A percentile compares a stretch with the other conserved stretches of the same genome.
Evolutionary conservation across 2,888 invertebrate species (phyloP).

Genomic region (Pachycephus smyrnensis): DNA sequence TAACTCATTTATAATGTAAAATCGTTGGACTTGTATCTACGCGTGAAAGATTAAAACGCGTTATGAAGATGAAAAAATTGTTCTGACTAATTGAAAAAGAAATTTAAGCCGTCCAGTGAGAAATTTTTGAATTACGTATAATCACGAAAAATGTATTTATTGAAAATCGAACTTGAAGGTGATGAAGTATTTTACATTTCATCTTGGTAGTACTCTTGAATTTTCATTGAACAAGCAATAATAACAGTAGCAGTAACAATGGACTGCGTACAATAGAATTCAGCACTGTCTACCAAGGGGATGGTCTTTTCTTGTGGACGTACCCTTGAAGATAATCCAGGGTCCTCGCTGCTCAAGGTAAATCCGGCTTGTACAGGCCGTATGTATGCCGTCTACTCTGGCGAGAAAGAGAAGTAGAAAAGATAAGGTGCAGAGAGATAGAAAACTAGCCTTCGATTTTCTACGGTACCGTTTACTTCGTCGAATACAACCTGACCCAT

Average conservation of each 20-base stretch:
- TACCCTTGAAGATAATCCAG: not conserved
- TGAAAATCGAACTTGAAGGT: not conserved
- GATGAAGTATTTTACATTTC: too few species aligned
- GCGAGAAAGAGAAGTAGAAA: slow-evolving; percentile 1
- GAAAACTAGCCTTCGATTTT: slow-evolving; percentile 15
- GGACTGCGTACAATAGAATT: not conserved
- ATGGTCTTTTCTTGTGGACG: not conserved
- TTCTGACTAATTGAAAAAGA: too few species aligned
- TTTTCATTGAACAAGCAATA: not conserved
- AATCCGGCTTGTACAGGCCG: slow-evolving; percentile 17
- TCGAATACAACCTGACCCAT: slow-evolving; percentile 33
- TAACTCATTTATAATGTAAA: too few species aligned
- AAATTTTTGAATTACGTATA: not conserved
- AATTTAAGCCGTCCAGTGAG: too few species aligned
- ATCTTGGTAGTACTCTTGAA: not conserved
- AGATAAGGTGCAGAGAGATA: not conserved
- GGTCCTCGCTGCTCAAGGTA: slow-evolving; percentile 11
- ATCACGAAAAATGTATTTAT: not conserved
- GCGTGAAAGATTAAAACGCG: too few species aligned
- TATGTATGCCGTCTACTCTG: slow-evolving; percentile 4
- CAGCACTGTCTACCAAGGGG: not conserved
- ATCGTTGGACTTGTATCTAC: too few species aligned
- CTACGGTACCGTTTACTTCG: slow-evolving; percentile 31
- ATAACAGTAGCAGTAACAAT: not conserved
- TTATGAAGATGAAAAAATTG: too few species aligned